Percentiles rank a stretch among this genome's conserved stretches.
These are phyloP conservation scores for Carassius gibelio DNA, from an alignment of 2,113 vertebrate species.

Conservation along the genomic window DNA sequence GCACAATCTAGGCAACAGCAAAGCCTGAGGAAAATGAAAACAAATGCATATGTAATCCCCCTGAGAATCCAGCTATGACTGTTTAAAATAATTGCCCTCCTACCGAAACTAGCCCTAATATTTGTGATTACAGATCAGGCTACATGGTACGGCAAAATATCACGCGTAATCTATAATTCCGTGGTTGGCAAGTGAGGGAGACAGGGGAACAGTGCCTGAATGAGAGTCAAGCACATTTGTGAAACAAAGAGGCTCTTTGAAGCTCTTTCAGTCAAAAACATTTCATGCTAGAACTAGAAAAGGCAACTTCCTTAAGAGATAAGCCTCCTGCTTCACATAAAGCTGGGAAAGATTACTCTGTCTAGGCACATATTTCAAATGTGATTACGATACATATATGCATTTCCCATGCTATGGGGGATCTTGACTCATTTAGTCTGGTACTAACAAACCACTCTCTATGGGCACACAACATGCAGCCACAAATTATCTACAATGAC, in stretches of 20 bases:
- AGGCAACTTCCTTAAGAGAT: constrained; percentile 77
- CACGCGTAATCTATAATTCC: constrained; percentile 54
- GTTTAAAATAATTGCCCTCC: constrained; percentile 68
- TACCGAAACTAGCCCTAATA: constrained; percentile 62
- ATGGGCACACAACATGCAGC: constrained; percentile 31
- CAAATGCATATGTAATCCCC: constrained; percentile 70
- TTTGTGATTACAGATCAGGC: constrained; percentile 66
- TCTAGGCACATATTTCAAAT: constrained; percentile 78
- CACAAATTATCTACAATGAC: constrained; percentile 48
- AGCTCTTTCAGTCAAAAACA: constrained; percentile 79
- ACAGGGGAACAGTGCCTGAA: constrained; percentile 71
- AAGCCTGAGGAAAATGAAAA: constrained; percentile 68
- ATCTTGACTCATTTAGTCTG: constrained; percentile 45
- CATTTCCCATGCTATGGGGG: constrained; percentile 63
- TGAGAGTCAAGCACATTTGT: constrained; percentile 79
- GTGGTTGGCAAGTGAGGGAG: constrained; percentile 57
- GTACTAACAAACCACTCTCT: constrained; percentile 13
- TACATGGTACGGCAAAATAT: constrained; percentile 53
- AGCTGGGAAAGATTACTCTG: constrained; percentile 75
- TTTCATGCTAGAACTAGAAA: constrained; percentile 80
- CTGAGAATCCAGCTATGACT: constrained; percentile 63
- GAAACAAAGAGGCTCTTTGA: constrained; percentile 80
- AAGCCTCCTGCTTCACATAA: constrained; percentile 77
- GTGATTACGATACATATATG: constrained; percentile 74
- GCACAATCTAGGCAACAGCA: constrained; percentile 64